A percentile compares a stretch with the other conserved stretches of the same genome.
phyloP scores from a whole-genome alignment of 2,888 invertebrate species.

The Drosophila kuntzei region DNA sequence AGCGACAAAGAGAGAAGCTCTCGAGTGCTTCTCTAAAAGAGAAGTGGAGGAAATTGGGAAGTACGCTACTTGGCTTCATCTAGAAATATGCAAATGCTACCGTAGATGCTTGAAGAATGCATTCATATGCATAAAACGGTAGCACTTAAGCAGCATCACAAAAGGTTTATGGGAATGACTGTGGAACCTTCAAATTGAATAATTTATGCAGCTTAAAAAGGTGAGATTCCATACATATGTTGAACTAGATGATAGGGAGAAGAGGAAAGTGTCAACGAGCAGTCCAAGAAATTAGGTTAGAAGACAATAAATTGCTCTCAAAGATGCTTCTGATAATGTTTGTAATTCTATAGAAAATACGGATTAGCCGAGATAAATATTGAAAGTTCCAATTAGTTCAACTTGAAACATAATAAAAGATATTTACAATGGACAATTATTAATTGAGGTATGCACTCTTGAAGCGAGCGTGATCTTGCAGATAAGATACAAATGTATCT shows the following conservation, averaged over 20 bases:
- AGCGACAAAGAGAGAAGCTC: neutral
- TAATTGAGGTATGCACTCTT: constrained; percentile 21
- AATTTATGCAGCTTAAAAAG: constrained; percentile 45
- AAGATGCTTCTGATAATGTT: constrained; percentile 2
- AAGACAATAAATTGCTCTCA: constrained; percentile 23
- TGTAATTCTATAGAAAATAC: constrained; percentile 16
- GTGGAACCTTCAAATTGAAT: constrained; percentile 37
- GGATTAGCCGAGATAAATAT: constrained; percentile 23
- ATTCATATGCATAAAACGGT: constrained; percentile 65
- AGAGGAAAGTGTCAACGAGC: constrained; percentile 53
- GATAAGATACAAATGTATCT: constrained; percentile 2
- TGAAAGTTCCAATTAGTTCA: constrained; percentile 28
- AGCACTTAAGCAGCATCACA: constrained; percentile 60
- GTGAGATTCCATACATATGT: neutral
- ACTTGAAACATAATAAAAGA: neutral
- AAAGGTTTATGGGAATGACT: constrained; percentile 34
- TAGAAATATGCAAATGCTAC: constrained; percentile 43
- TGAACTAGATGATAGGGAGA: constrained; percentile 30
- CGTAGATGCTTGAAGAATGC: constrained; percentile 28
- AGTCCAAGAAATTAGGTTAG: constrained; percentile 42
- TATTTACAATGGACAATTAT: constrained; percentile 8
- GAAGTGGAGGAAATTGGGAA: neutral
- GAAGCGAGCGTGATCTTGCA: neutral
- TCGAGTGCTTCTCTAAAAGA: constrained; percentile 6
- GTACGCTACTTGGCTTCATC: constrained; percentile 33